Evolutionary conservation across 2,797 vertebrate genomes (phyloP), one percentile per base, ranked within the genome.

Genomic region (Echiichthys vipera): DNA sequence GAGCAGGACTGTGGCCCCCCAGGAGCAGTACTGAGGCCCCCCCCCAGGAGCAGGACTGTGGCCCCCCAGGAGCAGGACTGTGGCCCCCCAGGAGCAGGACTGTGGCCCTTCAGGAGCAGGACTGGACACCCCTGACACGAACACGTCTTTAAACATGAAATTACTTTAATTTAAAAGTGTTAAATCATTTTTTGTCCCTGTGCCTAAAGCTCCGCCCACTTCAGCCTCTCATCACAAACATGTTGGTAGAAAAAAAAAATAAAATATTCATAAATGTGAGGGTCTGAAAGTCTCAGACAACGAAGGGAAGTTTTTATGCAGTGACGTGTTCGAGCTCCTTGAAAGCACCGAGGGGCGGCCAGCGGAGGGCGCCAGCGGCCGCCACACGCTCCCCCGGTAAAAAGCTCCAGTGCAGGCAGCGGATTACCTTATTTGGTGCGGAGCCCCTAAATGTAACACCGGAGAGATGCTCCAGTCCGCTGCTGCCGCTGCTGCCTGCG

Each of bases 371-470:
- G 93, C 91, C 80, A 79, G 73, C 62, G 80, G 53, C 81, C 76
- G 22, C 70, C 34, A 12, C 63, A 10, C 56, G 6, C 25, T 3
- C 79, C 67, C 61, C 66, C 59, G 40, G 57, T 46, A 14, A 20
- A 64, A 12, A 37, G 7, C 69, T 61, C 51, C 43, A 53, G 57
- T 12, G 27, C 63, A 78, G 71, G 59, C 50, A 29, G 84, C 80
- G 84, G 74, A 74, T 94, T 92, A 77, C 95, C 95, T 93, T 95
- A 94, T 95, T 95, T 95, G 94, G 95, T 91, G 85, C 30, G 90
- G 81, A 89, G 80, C 81, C 78, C 89, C 87, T 84, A 89, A 89
- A 88, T 91, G 78, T 81, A 77, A 85, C 84, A 84, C 72, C 65
- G 39, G 57, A 43, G 73, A 75, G 83, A 90, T 50, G 71, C 32